Conservation (phyloP, 2,797 vertebrate species). For the Scolopax rusticola region DNA sequence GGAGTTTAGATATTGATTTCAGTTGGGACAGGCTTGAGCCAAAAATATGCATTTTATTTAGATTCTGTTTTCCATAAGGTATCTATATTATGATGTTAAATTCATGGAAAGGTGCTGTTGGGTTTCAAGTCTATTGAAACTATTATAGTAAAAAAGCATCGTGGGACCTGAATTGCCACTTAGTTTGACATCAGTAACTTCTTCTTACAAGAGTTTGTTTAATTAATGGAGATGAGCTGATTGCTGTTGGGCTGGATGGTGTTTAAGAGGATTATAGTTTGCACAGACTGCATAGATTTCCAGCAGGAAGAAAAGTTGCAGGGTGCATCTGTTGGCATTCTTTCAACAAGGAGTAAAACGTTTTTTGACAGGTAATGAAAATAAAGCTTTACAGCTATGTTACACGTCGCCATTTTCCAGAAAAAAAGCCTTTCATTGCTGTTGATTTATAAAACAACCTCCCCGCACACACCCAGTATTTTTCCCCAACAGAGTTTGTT, state of each 20-base stretch:
- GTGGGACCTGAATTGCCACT: neutral
- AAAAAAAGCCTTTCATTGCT: neutral
- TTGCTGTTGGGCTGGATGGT: neutral
- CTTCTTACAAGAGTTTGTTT: neutral
- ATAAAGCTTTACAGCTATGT: neutral
- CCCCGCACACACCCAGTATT: neutral
- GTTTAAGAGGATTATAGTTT: neutral
- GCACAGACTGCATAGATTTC: neutral
- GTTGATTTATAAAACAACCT: neutral
- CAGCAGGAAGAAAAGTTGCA: neutral
- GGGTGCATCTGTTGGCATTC: neutral
- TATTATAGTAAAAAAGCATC: neutral
- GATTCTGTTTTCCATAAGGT: constrained; percentile 37
- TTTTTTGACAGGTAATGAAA: neutral
- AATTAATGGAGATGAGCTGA: neutral
- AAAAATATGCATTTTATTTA: constrained; percentile 44
- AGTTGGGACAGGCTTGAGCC: constrained; percentile 19
- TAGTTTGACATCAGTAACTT: neutral
- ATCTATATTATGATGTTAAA: neutral
- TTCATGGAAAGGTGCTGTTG: neutral
- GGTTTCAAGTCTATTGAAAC: neutral
- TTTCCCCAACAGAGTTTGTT: neutral
- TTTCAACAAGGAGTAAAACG: neutral
- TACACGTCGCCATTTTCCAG: neutral
- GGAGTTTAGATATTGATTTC: constrained; percentile 3